These are phyloP conservation scores for Drosophila ananassae DNA, from an alignment of 1,140 invertebrate genomes.

Conservation along the genomic window DNA sequence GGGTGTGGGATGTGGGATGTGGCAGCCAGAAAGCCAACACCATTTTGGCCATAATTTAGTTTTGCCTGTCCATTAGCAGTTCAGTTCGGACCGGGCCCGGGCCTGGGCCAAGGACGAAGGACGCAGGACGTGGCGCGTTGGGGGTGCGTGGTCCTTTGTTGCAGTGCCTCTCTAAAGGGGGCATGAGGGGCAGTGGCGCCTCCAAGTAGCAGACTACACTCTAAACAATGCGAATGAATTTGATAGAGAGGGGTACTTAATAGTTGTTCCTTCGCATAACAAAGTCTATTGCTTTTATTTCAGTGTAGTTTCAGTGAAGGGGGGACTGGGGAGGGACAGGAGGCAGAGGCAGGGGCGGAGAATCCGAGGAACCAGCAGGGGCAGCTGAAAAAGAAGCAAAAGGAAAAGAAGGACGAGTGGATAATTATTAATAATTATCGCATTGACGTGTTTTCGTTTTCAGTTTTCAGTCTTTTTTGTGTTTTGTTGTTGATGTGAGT, in stretches of 20 bases:
- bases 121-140: background rate
- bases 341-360: background rate
- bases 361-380: constrained; percentile 1
- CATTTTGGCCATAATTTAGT: constrained; percentile 82
- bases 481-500: background rate
- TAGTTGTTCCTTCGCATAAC: too few relatives aligned
- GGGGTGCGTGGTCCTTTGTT: constrained; percentile 54
- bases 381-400: constrained; percentile 24
- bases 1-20: constrained; percentile 9
- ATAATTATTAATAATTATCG: constrained; percentile 83
- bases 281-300: background rate
- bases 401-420: constrained; percentile 77
- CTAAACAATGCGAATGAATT: too few relatives aligned
- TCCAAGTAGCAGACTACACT: background rate
- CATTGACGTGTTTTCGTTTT: constrained; percentile 81
- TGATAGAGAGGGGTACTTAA: too few relatives aligned
- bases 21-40: constrained; percentile 80
- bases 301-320: constrained; percentile 4
- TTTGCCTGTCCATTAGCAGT: constrained; percentile 78
- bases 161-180: constrained; percentile 36
- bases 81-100: constrained; percentile 12
- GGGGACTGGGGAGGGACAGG: background rate
- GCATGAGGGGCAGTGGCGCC: background rate
- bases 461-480: constrained; percentile 54
- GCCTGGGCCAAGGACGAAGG: constrained; percentile 17